Evolutionary conservation across 2,888 invertebrate genomes (phyloP), one percentile per base, ranked within the genome.

Genomic region (Pristionchus arcanus): DNA sequence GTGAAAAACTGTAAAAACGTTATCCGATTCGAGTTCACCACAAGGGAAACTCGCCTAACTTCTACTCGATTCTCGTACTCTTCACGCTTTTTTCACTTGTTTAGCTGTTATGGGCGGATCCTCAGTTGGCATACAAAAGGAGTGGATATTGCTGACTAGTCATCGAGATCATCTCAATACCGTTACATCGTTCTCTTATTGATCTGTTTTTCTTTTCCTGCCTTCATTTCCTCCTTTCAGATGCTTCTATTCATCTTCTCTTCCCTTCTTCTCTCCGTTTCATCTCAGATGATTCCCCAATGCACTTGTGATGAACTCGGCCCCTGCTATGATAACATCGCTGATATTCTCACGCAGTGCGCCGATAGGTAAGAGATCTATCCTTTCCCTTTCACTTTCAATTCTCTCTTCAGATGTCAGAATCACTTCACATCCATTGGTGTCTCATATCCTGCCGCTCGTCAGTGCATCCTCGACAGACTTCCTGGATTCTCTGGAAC

Each of bases 391-490:
- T 31, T 21, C 66, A 74, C 34, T 21, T n/a, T 31, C 1, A 4
- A 34, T 77, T 25, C 74, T 16, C 42, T 42, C 28, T 81, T n/a
- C 89, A 89, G 89, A 37, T 89, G 89, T n/a, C 89, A 89, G 83
- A 81, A 83, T 55, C 89, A 89, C 83, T 63, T 89, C 81, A 83
- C 89, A 1, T 37, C 89, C 21, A 19, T 83, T 34, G 89, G 89
- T 3, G 83, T 53, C 25, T 81, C 81, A 1, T 89, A 89, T 42
- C 81, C 89, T 28, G 49, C n/a, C 1, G 89, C 83, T n/a, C 37
- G 83, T 16, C 89, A 89, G 19, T 89, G 89, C 49, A 55, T 85
- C 28, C 84, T 59, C 21, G 84, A 63, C 13, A 55, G 28, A 63
- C n/a, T 89, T 19, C 31, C 63, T 16, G 42, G n/a, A 28, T 42